Conservation (phyloP, 2,888 invertebrate genomes). For the Nineta flava region DNA sequence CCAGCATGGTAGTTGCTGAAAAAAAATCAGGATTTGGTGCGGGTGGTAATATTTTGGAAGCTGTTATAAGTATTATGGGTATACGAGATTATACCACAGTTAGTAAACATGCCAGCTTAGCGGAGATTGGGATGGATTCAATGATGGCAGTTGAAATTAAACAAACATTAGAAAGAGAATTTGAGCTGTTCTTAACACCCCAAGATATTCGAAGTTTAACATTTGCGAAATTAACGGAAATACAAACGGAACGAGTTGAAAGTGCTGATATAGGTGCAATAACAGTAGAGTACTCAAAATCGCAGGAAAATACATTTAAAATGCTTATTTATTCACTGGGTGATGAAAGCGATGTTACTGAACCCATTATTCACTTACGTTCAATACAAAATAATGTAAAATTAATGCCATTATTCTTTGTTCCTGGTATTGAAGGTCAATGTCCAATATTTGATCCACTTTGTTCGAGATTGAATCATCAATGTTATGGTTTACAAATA, state of each 20-base stretch:
- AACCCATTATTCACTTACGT: slow-evolving; percentile 35
- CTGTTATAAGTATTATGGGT: slow-evolving; percentile 38
- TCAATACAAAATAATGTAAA: slow-evolving; percentile 8
- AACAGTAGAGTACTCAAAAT: too few relatives aligned
- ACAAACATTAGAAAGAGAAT: too few relatives aligned
- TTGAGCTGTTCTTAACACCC: slow-evolving; percentile 62
- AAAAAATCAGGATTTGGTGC: slow-evolving; percentile 40
- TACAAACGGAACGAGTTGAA: too few relatives aligned
- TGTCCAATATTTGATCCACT: slow-evolving; percentile 33
- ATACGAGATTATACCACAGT: slow-evolving; percentile 52
- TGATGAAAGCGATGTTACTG: slow-evolving; percentile 30
- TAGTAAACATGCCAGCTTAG: too few relatives aligned
- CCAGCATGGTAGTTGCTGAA: too few relatives aligned
- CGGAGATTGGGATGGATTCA: too few relatives aligned
- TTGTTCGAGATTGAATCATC: slow-evolving; percentile 32
- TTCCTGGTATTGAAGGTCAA: too few relatives aligned
- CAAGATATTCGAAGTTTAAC: slow-evolving; percentile 73
- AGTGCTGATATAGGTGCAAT: too few relatives aligned
- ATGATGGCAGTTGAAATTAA: too few relatives aligned
- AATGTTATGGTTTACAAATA: slow-evolving; percentile 37
- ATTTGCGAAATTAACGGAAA: slow-evolving; percentile 44
- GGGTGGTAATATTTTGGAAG: slow-evolving; percentile 51
- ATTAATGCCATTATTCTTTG: slow-evolving; percentile 33
- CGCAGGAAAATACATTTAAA: neutral
- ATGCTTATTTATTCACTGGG: neutral